Conservation (phyloP, 2,888 invertebrate species). For the Rutpela maculata region DNA sequence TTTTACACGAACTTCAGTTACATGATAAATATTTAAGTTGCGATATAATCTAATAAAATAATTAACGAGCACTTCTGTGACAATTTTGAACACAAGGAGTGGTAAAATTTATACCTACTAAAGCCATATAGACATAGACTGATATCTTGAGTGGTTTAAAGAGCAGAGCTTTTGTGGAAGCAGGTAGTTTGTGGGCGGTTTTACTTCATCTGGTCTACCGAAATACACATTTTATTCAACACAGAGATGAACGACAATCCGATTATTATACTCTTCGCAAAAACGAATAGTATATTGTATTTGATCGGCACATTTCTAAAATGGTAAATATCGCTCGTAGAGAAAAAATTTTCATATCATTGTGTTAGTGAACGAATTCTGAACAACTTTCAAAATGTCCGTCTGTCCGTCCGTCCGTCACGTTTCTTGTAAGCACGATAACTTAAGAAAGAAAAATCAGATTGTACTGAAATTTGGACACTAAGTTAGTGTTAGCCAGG, state of each 20-base stretch:
- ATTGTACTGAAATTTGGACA: too few relatives aligned
- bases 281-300: too few relatives aligned
- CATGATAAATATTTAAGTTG: constrained; percentile 11
- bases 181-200: constrained; percentile 12
- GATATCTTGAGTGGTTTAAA: neutral
- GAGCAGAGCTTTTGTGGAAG: neutral
- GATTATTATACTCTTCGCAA: too few relatives aligned
- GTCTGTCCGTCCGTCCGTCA: too few relatives aligned
- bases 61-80: neutral
- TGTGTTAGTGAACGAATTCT: too few relatives aligned
- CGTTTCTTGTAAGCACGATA: too few relatives aligned
- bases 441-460: too few relatives aligned
- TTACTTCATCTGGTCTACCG: neutral
- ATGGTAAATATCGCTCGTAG: too few relatives aligned
- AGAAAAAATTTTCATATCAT: too few relatives aligned
- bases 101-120: neutral
- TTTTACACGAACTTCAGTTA: constrained; percentile 16
- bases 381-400: too few relatives aligned
- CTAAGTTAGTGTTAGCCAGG: too few relatives aligned
- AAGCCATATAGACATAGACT: neutral
- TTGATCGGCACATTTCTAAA: too few relatives aligned
- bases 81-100: neutral
- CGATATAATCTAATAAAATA: neutral
- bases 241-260: neutral
- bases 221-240: neutral